Conservation (phyloP, 2,888 invertebrate genomes). For the Heliconius sara region DNA sequence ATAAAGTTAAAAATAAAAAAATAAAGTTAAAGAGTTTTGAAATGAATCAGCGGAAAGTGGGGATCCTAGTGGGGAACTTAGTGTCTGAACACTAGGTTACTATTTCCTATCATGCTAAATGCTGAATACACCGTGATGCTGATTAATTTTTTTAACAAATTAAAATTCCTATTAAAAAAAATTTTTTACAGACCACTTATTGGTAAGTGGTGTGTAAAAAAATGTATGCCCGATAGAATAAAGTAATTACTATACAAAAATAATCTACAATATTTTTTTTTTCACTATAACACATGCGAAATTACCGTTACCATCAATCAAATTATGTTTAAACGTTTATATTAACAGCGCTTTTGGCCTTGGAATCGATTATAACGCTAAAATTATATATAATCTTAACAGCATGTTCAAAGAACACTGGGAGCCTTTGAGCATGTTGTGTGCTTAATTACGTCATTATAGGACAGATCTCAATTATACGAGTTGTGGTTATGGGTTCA, state of each 20-base stretch:
- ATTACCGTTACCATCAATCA: neutral
- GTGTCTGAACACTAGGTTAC: too few relatives aligned
- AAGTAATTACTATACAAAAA: neutral
- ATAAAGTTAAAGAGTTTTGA: too few relatives aligned
- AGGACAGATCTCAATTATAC: neutral
- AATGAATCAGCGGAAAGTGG: too few relatives aligned
- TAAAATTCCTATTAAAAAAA: too few relatives aligned
- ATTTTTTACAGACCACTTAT: neutral
- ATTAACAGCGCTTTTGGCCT: neutral
- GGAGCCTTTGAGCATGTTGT: neutral
- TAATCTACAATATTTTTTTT: neutral
- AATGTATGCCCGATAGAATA: neutral
- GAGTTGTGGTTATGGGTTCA: neutral
- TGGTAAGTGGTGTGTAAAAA: too few relatives aligned
- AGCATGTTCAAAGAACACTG: neutral
- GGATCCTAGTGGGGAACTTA: too few relatives aligned
- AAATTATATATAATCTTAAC: neutral
- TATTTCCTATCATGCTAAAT: too few relatives aligned
- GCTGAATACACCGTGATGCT: too few relatives aligned
- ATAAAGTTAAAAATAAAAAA: too few relatives aligned
- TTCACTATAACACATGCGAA: neutral
- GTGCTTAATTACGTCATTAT: neutral
- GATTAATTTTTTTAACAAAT: too few relatives aligned
- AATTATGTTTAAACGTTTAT: neutral
- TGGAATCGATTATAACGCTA: neutral